Evolutionary conservation across 2,113 vertebrate genomes (phyloP).

Genomic region (Scortum barcoo): DNA sequence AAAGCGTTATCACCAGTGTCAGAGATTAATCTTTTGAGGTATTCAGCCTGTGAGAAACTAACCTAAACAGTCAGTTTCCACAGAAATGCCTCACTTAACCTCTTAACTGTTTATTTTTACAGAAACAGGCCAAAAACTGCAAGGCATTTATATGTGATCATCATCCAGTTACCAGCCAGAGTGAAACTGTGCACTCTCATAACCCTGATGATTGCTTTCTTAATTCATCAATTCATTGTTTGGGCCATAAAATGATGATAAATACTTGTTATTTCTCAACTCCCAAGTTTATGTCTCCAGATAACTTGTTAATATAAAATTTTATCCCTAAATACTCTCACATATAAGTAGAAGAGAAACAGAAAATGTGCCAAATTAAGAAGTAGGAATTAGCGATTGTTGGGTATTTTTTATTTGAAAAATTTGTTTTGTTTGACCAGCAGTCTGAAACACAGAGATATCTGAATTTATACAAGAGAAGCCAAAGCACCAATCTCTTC

Average conservation of each 20-base stretch:
- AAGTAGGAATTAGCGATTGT: neutral
- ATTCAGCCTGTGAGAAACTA: neutral
- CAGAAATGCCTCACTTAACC: neutral
- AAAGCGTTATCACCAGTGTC: neutral
- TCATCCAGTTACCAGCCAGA: too few relatives aligned
- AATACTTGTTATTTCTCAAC: neutral
- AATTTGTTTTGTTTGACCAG: too few relatives aligned
- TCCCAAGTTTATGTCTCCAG: neutral
- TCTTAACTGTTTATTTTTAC: neutral
- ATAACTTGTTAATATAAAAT: neutral
- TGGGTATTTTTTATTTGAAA: neutral
- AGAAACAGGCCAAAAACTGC: neutral
- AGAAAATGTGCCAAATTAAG: neutral
- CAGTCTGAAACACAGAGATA: too few relatives aligned
- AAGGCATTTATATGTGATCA: neutral
- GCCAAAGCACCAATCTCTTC: neutral
- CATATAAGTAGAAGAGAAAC: neutral
- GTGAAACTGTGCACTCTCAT: neutral
- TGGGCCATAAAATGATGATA: too few relatives aligned
- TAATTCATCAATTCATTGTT: too few relatives aligned
- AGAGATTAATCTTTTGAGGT: neutral
- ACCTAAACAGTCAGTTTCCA: neutral
- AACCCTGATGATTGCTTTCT: neutral
- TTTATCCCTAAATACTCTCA: neutral
- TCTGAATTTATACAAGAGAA: neutral